These are phyloP conservation scores for Scomber japonicus DNA, from an alignment of 2,113 vertebrate species.

Conservation along the genomic window DNA sequence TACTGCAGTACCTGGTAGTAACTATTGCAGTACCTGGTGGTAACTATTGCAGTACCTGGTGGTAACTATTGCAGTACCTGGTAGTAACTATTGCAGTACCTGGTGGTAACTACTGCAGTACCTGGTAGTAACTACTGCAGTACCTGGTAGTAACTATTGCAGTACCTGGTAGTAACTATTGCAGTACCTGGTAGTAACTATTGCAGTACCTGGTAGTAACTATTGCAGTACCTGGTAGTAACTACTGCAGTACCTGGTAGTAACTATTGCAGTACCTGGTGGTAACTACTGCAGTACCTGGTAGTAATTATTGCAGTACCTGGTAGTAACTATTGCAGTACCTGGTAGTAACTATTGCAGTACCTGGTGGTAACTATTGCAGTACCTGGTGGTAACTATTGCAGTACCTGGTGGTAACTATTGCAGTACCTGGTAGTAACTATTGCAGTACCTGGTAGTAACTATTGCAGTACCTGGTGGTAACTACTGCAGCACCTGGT, in stretches of 20 bases:
- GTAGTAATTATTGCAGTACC: slow-evolving; percentile 76
- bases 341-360: too few relatives aligned
- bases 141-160: slow-evolving; percentile 92
- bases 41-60: too few relatives aligned
- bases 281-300: slow-evolving; percentile 61
- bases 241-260: slow-evolving; percentile 83
- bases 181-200: slow-evolving; percentile 82
- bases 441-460: background rate
- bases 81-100: slow-evolving; percentile 77
- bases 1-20: too few relatives aligned
- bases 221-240: background rate
- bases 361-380: slow-evolving; percentile 92
- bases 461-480: slow-evolving; percentile 83
- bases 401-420: slow-evolving; percentile 82
- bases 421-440: slow-evolving; percentile 19
- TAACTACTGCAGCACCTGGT: too few relatives aligned
- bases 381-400: too few relatives aligned
- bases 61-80: slow-evolving; percentile 61
- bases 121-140: too few relatives aligned
- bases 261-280: too few relatives aligned
- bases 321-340: background rate
- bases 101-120: background rate
- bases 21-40: too few relatives aligned
- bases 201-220: slow-evolving; percentile 19
- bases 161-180: too few relatives aligned